Evolutionary conservation across 2,888 invertebrate species (phyloP), one percentile per base, ranked within the genome.

Genomic region (Trissonchulus latispiculum): DNA sequence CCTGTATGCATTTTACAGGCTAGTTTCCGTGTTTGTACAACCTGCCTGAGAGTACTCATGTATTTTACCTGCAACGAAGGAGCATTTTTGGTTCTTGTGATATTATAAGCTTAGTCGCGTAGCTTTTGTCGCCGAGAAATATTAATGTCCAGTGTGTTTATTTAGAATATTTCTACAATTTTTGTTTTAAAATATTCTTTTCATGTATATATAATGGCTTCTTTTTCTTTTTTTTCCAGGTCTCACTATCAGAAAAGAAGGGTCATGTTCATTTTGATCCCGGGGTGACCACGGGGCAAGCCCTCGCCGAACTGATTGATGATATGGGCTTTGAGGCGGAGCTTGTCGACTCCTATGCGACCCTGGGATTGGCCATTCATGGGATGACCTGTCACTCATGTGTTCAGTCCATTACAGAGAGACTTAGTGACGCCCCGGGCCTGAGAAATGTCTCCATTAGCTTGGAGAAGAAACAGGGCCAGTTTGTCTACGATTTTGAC

Each of bases 261-360:
- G 48, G 48, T 48, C 48, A 48, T 48, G 23, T 48, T 48, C 8
- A 48, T 8, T 23, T 15, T 48, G 48, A 48, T 48, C 8, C 48
- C 8, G 48, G 23, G 48, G 8, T 48, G 8, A 23, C 23, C 23
- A 23, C 8, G 23, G 8, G 8, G 48, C 23, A 15, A 8, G 23
- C 23, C 8, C 87, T 94, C 77, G 87, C 89, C 76, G 87, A 89
- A 36, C 88, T 88, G 76, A 90, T 95, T 80, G 90, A 90, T 79
- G 92, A 93, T 79, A 91, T 93, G 91, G 93, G 94, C 31, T 94
- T 93, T 83, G 90, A 90, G 70, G 89, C 88, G 75, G 81, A 62
- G n/a, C 31, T 62, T 23, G 3, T 23, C 8, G 64, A 62, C 64
- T 62, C 64, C 3, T 62, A 62, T 62, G 28, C n/a, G 8, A 62